These are phyloP conservation scores for Macaria notata DNA, from an alignment of 2,888 invertebrate species.

Conservation along the genomic window DNA sequence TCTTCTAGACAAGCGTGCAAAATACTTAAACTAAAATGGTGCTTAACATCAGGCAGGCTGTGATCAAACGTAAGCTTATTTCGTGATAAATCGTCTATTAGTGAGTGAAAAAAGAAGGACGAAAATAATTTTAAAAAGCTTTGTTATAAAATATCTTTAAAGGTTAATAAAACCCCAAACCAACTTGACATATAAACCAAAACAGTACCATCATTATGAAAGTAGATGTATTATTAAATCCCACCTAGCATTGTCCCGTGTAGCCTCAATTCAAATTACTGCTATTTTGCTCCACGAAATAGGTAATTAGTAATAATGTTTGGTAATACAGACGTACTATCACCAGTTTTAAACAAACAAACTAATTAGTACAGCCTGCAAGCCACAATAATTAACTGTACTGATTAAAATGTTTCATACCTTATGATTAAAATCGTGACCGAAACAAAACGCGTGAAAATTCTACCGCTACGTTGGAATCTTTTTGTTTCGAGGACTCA, in stretches of 20 bases:
- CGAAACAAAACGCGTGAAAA: constrained; percentile 3
- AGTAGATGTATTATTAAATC: background rate
- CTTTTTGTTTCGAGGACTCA: background rate
- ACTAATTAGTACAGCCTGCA: constrained; percentile 19
- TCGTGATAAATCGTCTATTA: too few relatives aligned
- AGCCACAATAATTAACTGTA: constrained; percentile 21
- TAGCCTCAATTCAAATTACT: constrained; percentile 1
- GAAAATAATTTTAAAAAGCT: too few relatives aligned
- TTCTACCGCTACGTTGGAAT: background rate
- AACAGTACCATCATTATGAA: too few relatives aligned
- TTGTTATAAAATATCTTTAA: too few relatives aligned
- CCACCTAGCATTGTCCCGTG: background rate
- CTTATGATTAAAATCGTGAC: constrained; percentile 10
- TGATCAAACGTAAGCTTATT: too few relatives aligned
- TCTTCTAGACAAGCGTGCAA: too few relatives aligned
- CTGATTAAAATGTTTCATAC: constrained; percentile 18
- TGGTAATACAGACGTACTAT: constrained; percentile 9
- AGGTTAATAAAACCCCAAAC: too few relatives aligned
- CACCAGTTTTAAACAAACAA: constrained; percentile 17
- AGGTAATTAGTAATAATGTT: constrained; percentile 10
- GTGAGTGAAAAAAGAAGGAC: too few relatives aligned
- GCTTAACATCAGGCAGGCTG: too few relatives aligned
- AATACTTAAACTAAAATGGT: too few relatives aligned
- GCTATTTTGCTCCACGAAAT: constrained; percentile 5
- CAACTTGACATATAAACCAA: too few relatives aligned